Conservation (phyloP, 2,888 invertebrate genomes). For the Pseudococcus jackbeardsleyi region DNA sequence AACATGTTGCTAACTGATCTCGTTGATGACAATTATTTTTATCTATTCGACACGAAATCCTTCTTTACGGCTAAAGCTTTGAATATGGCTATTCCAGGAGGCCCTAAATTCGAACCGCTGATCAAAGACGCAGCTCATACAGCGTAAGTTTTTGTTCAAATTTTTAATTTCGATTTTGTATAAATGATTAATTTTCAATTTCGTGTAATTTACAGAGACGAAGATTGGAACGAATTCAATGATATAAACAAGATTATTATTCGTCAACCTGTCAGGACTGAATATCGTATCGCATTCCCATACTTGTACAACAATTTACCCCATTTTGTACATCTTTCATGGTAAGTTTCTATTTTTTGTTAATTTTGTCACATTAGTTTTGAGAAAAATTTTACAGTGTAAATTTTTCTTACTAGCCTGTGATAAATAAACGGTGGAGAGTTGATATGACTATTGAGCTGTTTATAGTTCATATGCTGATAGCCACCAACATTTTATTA, state of each 20-base stretch:
- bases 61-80: slow-evolving; percentile 99
- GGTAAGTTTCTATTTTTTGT: slow-evolving; percentile 75
- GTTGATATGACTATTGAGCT: slow-evolving; percentile 69
- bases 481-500: slow-evolving; percentile 72
- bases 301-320: slow-evolving; percentile 99
- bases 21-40: slow-evolving; percentile 98
- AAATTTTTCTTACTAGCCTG: slow-evolving; percentile 73
- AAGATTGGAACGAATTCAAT: slow-evolving; percentile 99
- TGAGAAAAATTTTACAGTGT: slow-evolving; percentile 68
- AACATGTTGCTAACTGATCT: slow-evolving; percentile 98
- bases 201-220: slow-evolving; percentile 79
- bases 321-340: slow-evolving; percentile 97
- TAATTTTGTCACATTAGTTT: slow-evolving; percentile 70
- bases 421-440: slow-evolving; percentile 73
- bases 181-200: not conserved
- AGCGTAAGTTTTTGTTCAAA: slow-evolving; percentile 75
- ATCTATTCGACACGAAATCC: slow-evolving; percentile 98
- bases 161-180: not conserved
- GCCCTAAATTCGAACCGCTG: slow-evolving; percentile 99
- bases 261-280: slow-evolving; percentile 97
- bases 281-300: slow-evolving; percentile 99
- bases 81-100: slow-evolving; percentile 99
- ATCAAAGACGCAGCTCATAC: slow-evolving; percentile 98
- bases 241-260: slow-evolving; percentile 99
- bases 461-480: slow-evolving; percentile 73